Conservation (phyloP, 2,888 invertebrate genomes). For the Sphaerolaimus hirsutus region DNA sequence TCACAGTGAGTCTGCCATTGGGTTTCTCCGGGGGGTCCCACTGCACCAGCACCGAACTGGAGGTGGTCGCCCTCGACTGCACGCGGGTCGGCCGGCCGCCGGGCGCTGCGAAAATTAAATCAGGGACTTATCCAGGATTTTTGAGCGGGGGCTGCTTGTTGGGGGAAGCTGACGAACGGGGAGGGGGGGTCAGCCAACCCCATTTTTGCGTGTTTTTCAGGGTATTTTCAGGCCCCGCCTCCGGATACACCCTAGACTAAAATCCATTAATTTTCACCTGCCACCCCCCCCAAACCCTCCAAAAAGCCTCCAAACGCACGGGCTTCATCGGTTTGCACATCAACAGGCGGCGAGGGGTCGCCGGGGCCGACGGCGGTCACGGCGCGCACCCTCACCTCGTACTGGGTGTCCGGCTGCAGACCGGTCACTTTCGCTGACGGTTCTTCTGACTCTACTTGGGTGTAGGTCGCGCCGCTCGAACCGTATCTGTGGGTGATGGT, state of each 20-base stretch:
- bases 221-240: too few species aligned
- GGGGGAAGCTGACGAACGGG: too few species aligned
- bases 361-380: constrained; percentile 81
- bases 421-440: constrained; percentile 50
- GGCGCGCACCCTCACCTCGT: constrained; percentile 81
- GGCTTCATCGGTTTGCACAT: constrained; percentile 84
- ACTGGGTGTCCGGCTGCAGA: constrained; percentile 74
- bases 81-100: constrained; percentile 82
- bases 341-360: constrained; percentile 57
- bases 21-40: constrained; percentile 95
- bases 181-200: too few species aligned
- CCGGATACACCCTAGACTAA: too few species aligned
- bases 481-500: too few species aligned
- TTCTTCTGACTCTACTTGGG: too few species aligned
- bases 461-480: too few species aligned
- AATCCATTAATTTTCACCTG: neutral
- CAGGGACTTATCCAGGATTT: too few species aligned
- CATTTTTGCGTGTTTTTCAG: too few species aligned
- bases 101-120: too few species aligned
- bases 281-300: neutral
- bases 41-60: constrained; percentile 82
- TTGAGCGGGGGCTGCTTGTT: too few species aligned
- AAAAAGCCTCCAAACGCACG: constrained; percentile 36
- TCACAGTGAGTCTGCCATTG: constrained; percentile 55
- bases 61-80: constrained; percentile 70